Evolutionary conservation across 1,140 invertebrate genomes (phyloP), one percentile per base, ranked within the genome.

Genomic region (Drosophila erecta): DNA sequence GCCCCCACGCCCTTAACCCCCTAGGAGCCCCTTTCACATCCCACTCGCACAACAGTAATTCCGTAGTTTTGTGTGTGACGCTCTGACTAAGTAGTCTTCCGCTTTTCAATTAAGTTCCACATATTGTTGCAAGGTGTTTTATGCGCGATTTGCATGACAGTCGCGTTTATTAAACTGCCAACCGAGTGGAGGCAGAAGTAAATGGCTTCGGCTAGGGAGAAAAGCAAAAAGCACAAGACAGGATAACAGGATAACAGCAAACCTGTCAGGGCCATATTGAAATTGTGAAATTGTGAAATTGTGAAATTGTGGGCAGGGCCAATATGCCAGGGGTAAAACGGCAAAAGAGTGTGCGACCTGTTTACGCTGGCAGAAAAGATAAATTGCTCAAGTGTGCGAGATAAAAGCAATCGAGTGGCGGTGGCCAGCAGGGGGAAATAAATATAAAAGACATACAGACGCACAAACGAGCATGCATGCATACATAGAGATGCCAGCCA

Each of bases 101-200:
- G 83, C 69, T 89, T 87, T 83, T 86, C 81, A 85, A 85, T 85
- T 85, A 85, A 85, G 77, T 61, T 69, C 33, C 76, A 87, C 83
- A 87, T 87, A 81, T 86, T 86, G 81, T 86, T 81, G 74, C 69
- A 76, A 86, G 81, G 83, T 87, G 79, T 83, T 87, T 87, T 87
- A 87, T 87, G 79, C 72, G 76, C 79, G 76, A 83, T 87, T 87
- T 87, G 84, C 83, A 89, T 77, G 83, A 79, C 83, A 77, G 65
- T 62, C 74, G 57, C 75, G 73, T 76, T 76, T 76, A 77, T 77
- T 77, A 71, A 77, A 77, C 57, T 77, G 75, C 73, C 73, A 81
- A 58, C 65, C 35, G 46, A 43, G 47, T 41, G 50, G 40, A 35
- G 7, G 44, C 15, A 30, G 5, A 35, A 56, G 37, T 33, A 30